Conservation (phyloP, 30 jellyfish, hydroid and myxozoan genomes). For the Turritopsis rubra region DNA sequence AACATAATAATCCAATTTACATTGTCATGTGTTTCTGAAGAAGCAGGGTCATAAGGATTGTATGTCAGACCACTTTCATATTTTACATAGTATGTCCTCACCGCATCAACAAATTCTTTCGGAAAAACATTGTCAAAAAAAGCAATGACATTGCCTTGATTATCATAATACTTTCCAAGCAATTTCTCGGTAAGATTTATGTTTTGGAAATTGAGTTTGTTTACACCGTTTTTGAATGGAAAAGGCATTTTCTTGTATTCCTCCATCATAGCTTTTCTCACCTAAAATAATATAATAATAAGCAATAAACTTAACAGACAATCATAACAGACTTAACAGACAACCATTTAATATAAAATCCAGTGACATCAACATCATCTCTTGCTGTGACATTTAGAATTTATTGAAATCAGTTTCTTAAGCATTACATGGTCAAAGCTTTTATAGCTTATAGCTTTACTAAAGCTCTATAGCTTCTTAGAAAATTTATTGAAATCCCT, state of each 20-base stretch:
- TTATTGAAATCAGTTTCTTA: too few species aligned
- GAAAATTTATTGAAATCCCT: too few species aligned
- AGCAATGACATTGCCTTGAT: slow-evolving; percentile 34
- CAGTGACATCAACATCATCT: background rate
- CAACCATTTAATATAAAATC: background rate
- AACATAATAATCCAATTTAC: slow-evolving; percentile 57
- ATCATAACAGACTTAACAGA: background rate
- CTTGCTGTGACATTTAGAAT: too few species aligned
- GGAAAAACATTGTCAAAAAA: slow-evolving; percentile 62
- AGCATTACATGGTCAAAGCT: too few species aligned
- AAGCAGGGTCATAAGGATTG: slow-evolving; percentile 53
- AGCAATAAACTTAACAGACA: background rate
- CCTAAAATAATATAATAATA: background rate
- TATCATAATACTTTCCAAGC: slow-evolving; percentile 35
- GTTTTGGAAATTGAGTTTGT: slow-evolving; percentile 1
- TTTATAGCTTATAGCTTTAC: too few species aligned
- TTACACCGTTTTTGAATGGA: slow-evolving; percentile 8
- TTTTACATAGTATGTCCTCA: slow-evolving; percentile 46
- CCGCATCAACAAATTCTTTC: slow-evolving; percentile 40
- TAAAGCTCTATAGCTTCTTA: too few species aligned
- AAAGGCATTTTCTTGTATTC: slow-evolving; percentile 13
- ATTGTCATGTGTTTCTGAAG: slow-evolving; percentile 49
- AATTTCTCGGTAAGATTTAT: slow-evolving; percentile 38
- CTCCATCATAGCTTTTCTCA: background rate
- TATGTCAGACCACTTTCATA: slow-evolving; percentile 47